A percentile compares a stretch with the other conserved stretches of the same genome.
Conservation (phyloP, 2,797 vertebrate species). For the Gastrophryne carolinensis region DNA sequence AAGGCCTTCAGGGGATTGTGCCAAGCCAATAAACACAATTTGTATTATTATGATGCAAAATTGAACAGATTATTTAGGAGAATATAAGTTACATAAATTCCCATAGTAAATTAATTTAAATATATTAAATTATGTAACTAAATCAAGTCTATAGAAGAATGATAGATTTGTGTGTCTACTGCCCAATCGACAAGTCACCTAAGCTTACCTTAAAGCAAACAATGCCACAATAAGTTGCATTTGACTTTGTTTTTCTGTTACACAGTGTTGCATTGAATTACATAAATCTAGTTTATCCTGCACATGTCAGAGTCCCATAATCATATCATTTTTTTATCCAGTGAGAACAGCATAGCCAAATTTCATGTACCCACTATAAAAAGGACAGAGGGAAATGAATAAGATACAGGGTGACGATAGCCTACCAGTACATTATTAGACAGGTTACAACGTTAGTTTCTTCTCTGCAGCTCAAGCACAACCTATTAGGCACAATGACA, state of each 20-base stretch:
- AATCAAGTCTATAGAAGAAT: too few relatives aligned
- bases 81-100: too few relatives aligned
- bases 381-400: not conserved
- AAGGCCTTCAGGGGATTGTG: too few relatives aligned
- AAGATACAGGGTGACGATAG: not conserved
- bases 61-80: too few relatives aligned
- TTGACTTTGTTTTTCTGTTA: not conserved
- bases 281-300: not conserved
- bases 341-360: not conserved
- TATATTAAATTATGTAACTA: too few relatives aligned
- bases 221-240: not conserved
- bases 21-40: too few relatives aligned
- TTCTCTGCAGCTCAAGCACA: constrained; percentile 45
- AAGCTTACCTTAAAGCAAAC: not conserved
- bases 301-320: not conserved
- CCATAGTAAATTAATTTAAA: too few relatives aligned
- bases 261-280: not conserved
- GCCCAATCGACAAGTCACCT: not conserved
- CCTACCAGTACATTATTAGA: not conserved
- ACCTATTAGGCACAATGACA: constrained; percentile 47
- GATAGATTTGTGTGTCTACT: not conserved
- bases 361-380: not conserved
- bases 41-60: too few relatives aligned
- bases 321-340: not conserved
- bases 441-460: not conserved